These are phyloP conservation scores for Thomomys bottae DNA, from an alignment of 2,113 vertebrate genomes.

Conservation along the genomic window DNA sequence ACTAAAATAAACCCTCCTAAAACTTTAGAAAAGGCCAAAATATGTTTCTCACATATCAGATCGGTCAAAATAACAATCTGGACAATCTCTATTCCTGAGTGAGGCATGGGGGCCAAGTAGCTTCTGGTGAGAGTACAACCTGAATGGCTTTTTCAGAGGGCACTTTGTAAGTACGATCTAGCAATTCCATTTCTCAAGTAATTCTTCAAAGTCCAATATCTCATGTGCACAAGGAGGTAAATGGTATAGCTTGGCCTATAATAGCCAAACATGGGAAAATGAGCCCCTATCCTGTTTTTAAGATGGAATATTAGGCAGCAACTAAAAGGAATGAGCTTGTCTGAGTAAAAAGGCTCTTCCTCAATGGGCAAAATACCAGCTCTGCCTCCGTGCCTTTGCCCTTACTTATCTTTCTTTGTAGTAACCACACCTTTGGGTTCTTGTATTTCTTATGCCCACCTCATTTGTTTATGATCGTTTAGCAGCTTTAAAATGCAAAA, in stretches of 20 bases:
- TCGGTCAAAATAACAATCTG: not conserved
- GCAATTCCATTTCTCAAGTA: conserved; percentile 1
- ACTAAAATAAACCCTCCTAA: no score
- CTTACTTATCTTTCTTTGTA: not conserved
- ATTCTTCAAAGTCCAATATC: not conserved
- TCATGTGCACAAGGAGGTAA: not conserved
- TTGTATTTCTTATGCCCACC: not conserved
- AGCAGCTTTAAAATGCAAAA: not conserved
- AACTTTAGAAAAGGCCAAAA: no score
- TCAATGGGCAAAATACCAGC: not conserved
- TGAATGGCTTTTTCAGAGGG: not conserved
- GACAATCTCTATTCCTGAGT: not conserved
- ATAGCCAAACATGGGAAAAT: not conserved
- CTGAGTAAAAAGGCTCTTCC: not conserved
- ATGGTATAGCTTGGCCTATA: not conserved
- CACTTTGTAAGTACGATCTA: no score
- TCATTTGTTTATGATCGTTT: not conserved
- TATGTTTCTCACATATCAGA: not conserved
- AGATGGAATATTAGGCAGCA: not conserved
- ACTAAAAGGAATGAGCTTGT: not conserved
- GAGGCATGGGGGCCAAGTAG: no score
- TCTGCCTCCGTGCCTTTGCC: not conserved
- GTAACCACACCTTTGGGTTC: not conserved
- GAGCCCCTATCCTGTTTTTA: not conserved
- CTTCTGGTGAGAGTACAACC: no score